These are phyloP conservation scores for Tipula unca DNA, from an alignment of 2,888 invertebrate species.

Conservation along the genomic window DNA sequence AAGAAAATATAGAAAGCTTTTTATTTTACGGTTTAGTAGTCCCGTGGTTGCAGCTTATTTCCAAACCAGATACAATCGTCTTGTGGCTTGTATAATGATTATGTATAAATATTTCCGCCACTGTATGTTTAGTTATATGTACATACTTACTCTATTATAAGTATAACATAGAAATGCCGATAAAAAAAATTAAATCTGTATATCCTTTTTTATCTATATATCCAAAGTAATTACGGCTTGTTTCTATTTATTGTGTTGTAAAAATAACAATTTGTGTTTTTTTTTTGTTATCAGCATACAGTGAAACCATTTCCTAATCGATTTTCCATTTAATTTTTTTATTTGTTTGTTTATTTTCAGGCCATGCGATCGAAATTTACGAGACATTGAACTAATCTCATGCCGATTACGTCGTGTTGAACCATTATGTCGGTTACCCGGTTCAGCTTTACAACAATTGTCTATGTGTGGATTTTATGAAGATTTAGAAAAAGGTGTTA, in stretches of 20 bases:
- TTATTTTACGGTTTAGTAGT: no score
- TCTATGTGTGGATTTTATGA: conserved; percentile 70
- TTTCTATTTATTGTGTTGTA: neutral
- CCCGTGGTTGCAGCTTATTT: no score
- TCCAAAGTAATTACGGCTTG: neutral
- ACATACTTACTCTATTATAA: no score
- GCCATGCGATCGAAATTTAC: conserved; percentile 61
- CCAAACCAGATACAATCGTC: no score
- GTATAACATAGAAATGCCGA: neutral
- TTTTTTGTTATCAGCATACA: neutral
- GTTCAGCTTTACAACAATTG: conserved; percentile 61
- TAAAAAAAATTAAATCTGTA: neutral
- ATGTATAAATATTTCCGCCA: no score
- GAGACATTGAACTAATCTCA: conserved; percentile 65
- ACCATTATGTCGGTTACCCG: conserved; percentile 54
- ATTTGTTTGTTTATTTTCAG: conserved; percentile 36
- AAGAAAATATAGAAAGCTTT: no score
- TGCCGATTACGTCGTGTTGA: conserved; percentile 55
- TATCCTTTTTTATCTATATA: neutral
- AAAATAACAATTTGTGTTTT: neutral
- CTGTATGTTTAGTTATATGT: no score
- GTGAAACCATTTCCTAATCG: neutral
- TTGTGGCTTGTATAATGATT: no score
- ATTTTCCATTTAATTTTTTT: no score
- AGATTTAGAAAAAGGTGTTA: conserved; percentile 66